Evolutionary conservation across 1,140 invertebrate species (phyloP), one percentile per base, ranked within the genome.

Genomic region (Monochamus saltuarius): DNA sequence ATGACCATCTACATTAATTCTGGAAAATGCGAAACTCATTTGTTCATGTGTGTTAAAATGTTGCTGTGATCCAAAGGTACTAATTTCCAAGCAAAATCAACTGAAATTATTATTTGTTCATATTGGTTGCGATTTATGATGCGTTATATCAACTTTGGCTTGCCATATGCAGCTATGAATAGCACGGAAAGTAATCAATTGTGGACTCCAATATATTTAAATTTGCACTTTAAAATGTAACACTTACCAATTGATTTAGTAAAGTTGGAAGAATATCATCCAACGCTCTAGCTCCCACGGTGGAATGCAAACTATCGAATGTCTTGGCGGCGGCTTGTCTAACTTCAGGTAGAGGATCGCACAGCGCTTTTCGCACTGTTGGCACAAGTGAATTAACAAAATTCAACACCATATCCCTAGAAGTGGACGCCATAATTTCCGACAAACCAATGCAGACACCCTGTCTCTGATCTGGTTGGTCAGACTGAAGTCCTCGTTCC

Each of bases 401-500:
- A 2, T 89, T 89, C 1, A 95, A 78, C 7, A 97, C 91, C 88
- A 98, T 97, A 68, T 99, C 97, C 70, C 88, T 87, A 52, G 92
- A 96, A 2, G 95, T 98, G 39, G 95, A 97, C 2, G 89, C 87
- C 88, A 99, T 97, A 67, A 99, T 99, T 84, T 99, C 98, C 0
- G 93, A 94, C 1, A 99, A 81, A 4, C 97, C 97, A 75, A 99
- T 98, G 77, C 97, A 98, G 9, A 99, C 97, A 68, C 97, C 97
- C 79, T 99, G 94, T 29, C 97, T 82, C 77, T 98, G 94, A 79
- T 98, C 96, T 7, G 93, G 77, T 46, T 91, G 85, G 46, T 94
- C 88, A 0, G 94, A 97, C 67, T 95, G 88, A 40, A 99, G 80
- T 0, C 96, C 95, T 60, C 87, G 84, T 78, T 99, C 95, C 42